Conservation (phyloP, 2,113 vertebrate genomes). For the Gymnobelideus leadbeateri region DNA sequence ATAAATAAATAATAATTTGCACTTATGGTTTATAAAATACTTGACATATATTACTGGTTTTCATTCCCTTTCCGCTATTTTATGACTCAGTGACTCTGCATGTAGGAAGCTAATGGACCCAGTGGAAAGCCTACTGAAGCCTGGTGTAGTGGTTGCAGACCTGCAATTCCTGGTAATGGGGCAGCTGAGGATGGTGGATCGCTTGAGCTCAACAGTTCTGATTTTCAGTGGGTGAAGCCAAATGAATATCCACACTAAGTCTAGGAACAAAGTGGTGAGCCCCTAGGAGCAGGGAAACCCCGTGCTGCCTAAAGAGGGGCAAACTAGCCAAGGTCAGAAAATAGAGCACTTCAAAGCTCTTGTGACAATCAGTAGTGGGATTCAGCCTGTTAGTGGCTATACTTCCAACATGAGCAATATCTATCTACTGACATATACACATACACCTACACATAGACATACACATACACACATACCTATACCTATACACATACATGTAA, state of each 20-base stretch:
- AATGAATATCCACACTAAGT: neutral
- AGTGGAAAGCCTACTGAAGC: neutral
- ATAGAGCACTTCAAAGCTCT: neutral
- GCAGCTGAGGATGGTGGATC: neutral
- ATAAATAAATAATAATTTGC: neutral
- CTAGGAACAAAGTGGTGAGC: neutral
- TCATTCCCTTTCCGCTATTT: neutral
- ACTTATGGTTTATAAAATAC: neutral
- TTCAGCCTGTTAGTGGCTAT: neutral
- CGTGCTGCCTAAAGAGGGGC: neutral
- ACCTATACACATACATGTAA: no score
- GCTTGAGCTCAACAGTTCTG: neutral
- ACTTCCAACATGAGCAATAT: neutral
- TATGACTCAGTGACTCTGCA: neutral
- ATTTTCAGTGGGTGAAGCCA: neutral
- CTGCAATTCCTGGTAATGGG: neutral
- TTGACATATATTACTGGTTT: neutral
- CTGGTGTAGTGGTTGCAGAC: neutral
- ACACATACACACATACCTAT: no score
- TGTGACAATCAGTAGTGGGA: neutral
- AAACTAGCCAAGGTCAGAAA: neutral
- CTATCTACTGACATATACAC: no score
- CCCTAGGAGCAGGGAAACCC: neutral
- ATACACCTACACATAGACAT: neutral
- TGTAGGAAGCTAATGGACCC: neutral